phyloP scores from a whole-genome alignment of 2,113 vertebrate species.

The Xiphophorus couchianus region DNA sequence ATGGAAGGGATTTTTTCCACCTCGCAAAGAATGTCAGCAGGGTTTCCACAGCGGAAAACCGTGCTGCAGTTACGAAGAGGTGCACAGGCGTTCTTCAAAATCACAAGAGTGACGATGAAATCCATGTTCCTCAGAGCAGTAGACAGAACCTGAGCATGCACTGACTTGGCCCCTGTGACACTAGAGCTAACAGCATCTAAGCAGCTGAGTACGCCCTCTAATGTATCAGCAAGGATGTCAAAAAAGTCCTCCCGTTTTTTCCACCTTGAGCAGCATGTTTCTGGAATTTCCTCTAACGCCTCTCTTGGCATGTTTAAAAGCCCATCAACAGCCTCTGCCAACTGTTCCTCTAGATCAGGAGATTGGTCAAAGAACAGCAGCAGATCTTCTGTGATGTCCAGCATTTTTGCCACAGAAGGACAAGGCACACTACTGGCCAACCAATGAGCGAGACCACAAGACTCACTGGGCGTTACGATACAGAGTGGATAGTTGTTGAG shows the following conservation, averaged over 20 bases:
- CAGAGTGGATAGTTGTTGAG: constrained; percentile 88
- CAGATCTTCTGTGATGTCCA: constrained; percentile 89
- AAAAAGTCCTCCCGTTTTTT: constrained; percentile 91
- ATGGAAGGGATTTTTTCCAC: constrained; percentile 85
- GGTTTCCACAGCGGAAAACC: constrained; percentile 88
- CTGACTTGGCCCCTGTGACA: constrained; percentile 70
- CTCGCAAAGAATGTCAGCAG: constrained; percentile 89
- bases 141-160: constrained; percentile 86
- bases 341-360: constrained; percentile 81
- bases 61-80: constrained; percentile 89
- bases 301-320: constrained; percentile 79
- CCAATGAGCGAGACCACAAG: constrained; percentile 92
- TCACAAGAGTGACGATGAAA: constrained; percentile 89
- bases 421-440: constrained; percentile 88
- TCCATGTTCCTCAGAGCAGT: constrained; percentile 87
- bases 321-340: constrained; percentile 85
- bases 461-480: constrained; percentile 89
- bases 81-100: constrained; percentile 88
- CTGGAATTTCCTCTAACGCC: constrained; percentile 84
- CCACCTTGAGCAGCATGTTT: constrained; percentile 90
- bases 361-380: constrained; percentile 87
- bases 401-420: constrained; percentile 82
- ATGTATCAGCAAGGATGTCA: constrained; percentile 88
- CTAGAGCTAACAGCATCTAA: constrained; percentile 86
- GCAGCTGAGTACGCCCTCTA: constrained; percentile 89